phyloP scores from a whole-genome alignment of 2,888 invertebrate genomes.

The Nomada fabriciana region DNA sequence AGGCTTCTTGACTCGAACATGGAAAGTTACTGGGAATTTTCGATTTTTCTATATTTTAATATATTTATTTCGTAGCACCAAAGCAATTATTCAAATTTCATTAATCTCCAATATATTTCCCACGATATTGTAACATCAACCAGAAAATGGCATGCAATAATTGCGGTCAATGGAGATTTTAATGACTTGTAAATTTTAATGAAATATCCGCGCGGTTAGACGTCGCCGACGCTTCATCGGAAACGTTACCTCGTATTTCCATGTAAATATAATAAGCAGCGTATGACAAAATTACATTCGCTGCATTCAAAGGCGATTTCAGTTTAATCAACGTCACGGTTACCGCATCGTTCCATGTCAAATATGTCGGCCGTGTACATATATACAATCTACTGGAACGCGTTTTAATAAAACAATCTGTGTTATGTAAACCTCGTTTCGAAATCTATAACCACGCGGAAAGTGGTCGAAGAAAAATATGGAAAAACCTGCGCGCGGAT shows the following conservation, averaged over 20 bases:
- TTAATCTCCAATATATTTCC: no score
- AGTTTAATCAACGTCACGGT: conserved; percentile 41
- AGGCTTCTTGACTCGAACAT: no score
- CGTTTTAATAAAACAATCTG: conserved; percentile 22
- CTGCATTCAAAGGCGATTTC: conserved; percentile 42
- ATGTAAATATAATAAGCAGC: conserved; percentile 46
- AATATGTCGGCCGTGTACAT: background rate
- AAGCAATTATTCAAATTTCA: no score
- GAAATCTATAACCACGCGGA: background rate
- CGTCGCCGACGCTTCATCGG: conserved; percentile 16
- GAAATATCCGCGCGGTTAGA: background rate
- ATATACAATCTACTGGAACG: background rate
- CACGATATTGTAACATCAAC: no score
- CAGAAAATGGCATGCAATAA: no score
- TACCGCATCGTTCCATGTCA: conserved; percentile 31
- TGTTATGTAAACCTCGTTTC: background rate
- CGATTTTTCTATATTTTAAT: no score
- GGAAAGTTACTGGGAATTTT: no score
- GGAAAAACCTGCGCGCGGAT: no score
- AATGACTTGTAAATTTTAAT: conserved; percentile 15
- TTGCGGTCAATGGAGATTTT: background rate
- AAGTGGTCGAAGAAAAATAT: background rate
- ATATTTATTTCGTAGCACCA: no score
- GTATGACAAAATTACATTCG: conserved; percentile 37
- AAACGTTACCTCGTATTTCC: conserved; percentile 25